Evolutionary conservation across 2,113 vertebrate species (phyloP), one percentile per base, ranked within the genome.

Genomic region (Platichthys flesus): DNA sequence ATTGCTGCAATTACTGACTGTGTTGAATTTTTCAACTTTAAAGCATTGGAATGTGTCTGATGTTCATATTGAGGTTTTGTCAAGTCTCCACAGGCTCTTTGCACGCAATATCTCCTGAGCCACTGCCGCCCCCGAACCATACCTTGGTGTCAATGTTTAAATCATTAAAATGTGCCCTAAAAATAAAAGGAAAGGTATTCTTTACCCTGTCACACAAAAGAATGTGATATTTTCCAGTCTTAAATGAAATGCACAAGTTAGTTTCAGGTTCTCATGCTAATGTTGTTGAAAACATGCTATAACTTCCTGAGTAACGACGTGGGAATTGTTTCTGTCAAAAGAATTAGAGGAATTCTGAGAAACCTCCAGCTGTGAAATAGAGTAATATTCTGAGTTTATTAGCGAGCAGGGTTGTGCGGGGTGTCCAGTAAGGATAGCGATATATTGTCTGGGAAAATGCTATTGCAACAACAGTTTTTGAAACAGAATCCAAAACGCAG

Each of bases 281-380:
- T 83, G 56, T 73, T 52, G 51, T 67, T 60, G 59, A 82, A 81
- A 77, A 87, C 80, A 86, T 71, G 77, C 73, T 66, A 67, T 61
- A 23, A 75, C 73, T 80, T 88, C 66, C 77, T 81, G 60, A 82
- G 65, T 65, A 62, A 84, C 61, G 78, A 58, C 74, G 16, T 56
- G 67, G 71, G 83, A 78, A 78, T 83, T 57, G 68, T 86, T 90
- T 80, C 79, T 89, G 83, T 88, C 74, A 79, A 74, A 91, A 85
- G 62, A 88, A 84, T 89, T 65, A 77, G 74, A 78, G 57, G 78
- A 82, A 86, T 74, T 82, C 73, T 74, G 15, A 40, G 81, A 87
- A 85, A 76, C 26, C 16, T 87, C 85, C 87, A 82, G 81, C 87
- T 90, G 85, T 88, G 89, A 89, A 87, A 88, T 78, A 51, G 71